Base-by-base conservation (phyloP, 2,797 vertebrate genomes). In the Centroberyx gerrardi region DNA sequence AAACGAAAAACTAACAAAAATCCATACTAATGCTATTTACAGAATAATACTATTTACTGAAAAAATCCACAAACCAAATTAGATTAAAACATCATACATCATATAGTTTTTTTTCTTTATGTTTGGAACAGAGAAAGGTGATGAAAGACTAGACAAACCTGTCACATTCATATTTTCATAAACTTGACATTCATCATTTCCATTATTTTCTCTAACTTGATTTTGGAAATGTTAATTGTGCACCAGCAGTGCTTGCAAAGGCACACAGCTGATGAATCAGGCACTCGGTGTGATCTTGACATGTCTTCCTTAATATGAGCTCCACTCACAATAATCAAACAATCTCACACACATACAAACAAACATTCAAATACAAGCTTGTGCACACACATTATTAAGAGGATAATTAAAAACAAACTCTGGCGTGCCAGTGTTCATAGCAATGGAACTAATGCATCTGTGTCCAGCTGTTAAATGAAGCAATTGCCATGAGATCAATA, bases 401-500 rank as follows among this genome's bases (percentile, higher is more conserved):
- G 15, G 42, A 15, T 14, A 44, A 44, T 44, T 44, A 15, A 44
- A 44, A 44, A 14, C 42, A 15, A 44, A 14, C 42, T 40, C 38
- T 15, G 42, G 13, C 13, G 13, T 15, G 42, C 42, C 42, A 44
- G 5, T 44, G 42, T 44, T 14, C 42, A 44, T 15, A 15, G 42
- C 42, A 44, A 44, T 44, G 42, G 42, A 44, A 44, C 42, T 14
- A 44, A 44, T 44, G 42, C 42, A 13, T 44, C 42, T 44, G 42
- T 15, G 42, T 44, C 53, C 53, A 55, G 55, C 33, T 38, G 36
- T n/a, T 60, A 60, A 60, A 60, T n/a, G 8, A 60, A 38, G 36
- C 36, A 58, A 15, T 60, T 38, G 36, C 58, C 36, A 18, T 60
- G 55, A 44, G 42, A 44, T 44, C 42, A 44, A 44, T 44, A 38